Evolutionary conservation across 2,113 vertebrate species (phyloP), one percentile per base, ranked within the genome.

Genomic region (Phyllopteryx taeniolatus): DNA sequence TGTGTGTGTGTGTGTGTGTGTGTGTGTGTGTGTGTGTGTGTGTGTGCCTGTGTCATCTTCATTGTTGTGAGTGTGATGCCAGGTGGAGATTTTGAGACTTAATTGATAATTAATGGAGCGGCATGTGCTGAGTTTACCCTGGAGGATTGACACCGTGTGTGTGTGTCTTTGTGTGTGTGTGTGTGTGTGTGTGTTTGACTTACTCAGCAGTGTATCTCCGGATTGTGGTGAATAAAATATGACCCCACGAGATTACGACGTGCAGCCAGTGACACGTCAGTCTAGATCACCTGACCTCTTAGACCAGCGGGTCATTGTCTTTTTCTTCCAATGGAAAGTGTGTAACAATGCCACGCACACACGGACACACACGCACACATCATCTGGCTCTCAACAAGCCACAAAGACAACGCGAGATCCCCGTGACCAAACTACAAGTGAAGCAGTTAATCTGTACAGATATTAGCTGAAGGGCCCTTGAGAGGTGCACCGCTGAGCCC

Each of bases 51-150:
- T 35, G 69, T 71, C 6, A 14, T 68, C 73, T 75, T 78, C 49
- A 7, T 76, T 44, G 63, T 65, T 79, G 73, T 79, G 79, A 79
- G 85, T 78, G 68, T 76, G 64, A 63, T 79, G 83, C 89, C 91
- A 92, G 91, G 91, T 92, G 90, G 87, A 91, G 88, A 90, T 89
- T 91, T 91, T 88, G 87, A 89, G 90, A 91, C 86, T 87, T 93
- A 93, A 93, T 92, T 94, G 92, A 94, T 93, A 93, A 92, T 91
- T 93, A 93, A 93, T 93, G 88, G 91, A 92, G 90, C 90, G 80
- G 87, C 79, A 75, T 93, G 91, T 89, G 89, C 87, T 83, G 90
- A 87, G 83, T 90, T 91, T 88, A 88, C 91, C 91, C 91, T 68
- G 77, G 91, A 90, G 91, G 79, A 85, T 80, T 80, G 84, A 82